Conservation (phyloP, 2,888 invertebrate species). For the Clivina fossor region DNA sequence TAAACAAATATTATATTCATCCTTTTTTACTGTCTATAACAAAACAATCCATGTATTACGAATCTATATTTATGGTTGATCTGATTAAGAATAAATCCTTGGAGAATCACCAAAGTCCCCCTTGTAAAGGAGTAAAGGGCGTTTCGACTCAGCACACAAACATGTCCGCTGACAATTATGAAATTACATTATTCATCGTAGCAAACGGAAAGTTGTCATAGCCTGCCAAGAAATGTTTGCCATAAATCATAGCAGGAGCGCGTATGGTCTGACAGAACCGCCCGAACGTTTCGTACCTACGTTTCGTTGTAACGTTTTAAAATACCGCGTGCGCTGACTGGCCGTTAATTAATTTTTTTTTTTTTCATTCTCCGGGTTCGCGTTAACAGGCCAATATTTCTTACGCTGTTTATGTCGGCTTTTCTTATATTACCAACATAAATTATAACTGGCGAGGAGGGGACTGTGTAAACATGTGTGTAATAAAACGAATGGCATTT, state of each 20-base stretch:
- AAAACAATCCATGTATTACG: too few relatives aligned
- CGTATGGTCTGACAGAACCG: too few relatives aligned
- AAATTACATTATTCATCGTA: constrained; percentile 54
- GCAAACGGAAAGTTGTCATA: constrained; percentile 49
- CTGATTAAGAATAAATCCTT: too few relatives aligned
- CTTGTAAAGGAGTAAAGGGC: too few relatives aligned
- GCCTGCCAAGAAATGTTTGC: constrained; percentile 42
- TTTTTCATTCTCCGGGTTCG: constrained; percentile 22
- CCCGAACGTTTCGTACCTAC: too few relatives aligned
- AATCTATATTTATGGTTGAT: too few relatives aligned
- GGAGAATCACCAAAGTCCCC: too few relatives aligned
- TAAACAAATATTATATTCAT: too few relatives aligned
- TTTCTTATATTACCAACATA: constrained; percentile 35
- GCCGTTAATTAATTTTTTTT: constrained; percentile 34
- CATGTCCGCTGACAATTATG: constrained; percentile 52
- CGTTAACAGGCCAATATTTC: constrained; percentile 35
- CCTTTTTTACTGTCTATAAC: too few relatives aligned
- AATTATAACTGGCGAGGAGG: too few relatives aligned
- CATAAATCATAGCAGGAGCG: constrained; percentile 30
- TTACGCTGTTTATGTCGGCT: constrained; percentile 35
- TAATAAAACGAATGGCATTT: constrained; percentile 32
- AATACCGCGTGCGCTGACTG: constrained; percentile 33
- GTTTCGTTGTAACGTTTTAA: constrained; percentile 31
- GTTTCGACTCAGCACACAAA: too few relatives aligned
- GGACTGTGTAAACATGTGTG: constrained; percentile 31